A percentile compares a stretch with the other conserved stretches of the same genome.
phyloP scores from a whole-genome alignment of 2,797 vertebrate species.

The Scolopax rusticola region DNA sequence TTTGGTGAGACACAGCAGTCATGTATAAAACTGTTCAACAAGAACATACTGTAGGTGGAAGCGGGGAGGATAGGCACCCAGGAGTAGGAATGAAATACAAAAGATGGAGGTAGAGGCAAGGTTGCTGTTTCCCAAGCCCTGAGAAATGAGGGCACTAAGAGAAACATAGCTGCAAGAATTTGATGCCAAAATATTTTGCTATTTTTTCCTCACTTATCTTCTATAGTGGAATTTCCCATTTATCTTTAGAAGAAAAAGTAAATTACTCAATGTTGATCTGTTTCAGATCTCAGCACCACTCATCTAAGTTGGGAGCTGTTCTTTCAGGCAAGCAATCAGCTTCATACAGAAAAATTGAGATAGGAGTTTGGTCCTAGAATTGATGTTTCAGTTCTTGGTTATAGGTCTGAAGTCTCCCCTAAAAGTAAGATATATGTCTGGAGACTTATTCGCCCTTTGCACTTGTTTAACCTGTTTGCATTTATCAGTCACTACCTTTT shows the following conservation, averaged over 20 bases:
- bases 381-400: not conserved
- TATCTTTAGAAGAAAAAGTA: not conserved
- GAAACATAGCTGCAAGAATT: not conserved
- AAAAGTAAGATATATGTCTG: not conserved
- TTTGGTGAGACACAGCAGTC: not conserved
- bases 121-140: not conserved
- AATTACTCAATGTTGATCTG: not conserved
- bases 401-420: not conserved
- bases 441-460: not conserved
- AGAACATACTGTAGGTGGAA: not conserved
- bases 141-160: not conserved
- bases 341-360: not conserved
- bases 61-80: not conserved
- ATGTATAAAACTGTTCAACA: not conserved
- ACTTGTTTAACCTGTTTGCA: not conserved
- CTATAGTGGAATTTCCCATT: not conserved
- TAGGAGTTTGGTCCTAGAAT: not conserved
- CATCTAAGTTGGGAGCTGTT: not conserved
- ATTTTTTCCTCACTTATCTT: not conserved
- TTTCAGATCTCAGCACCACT: not conserved
- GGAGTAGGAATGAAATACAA: not conserved
- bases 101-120: not conserved
- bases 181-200: not conserved
- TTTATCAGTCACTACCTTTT: slow-evolving; percentile 4
- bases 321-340: not conserved